phyloP scores from a whole-genome alignment of 35 echinoderm and acorn worm species.

The Apostichopus japonicus region DNA sequence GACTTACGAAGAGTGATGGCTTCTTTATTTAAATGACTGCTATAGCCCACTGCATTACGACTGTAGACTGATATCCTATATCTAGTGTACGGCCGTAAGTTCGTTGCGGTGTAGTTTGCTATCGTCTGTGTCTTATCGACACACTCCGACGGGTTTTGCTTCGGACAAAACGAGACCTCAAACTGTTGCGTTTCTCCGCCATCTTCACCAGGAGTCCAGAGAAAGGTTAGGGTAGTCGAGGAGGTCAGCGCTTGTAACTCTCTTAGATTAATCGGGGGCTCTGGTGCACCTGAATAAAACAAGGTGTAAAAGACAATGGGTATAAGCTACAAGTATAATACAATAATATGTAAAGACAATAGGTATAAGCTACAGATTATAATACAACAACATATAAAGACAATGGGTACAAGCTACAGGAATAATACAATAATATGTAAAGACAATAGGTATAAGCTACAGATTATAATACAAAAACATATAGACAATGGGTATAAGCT shows the following conservation, averaged over 20 bases:
- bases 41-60: slow-evolving; percentile 46
- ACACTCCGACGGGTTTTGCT: not conserved
- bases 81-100: slow-evolving; percentile 17
- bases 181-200: slow-evolving; percentile 40
- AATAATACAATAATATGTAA: too few relatives aligned
- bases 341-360: too few relatives aligned
- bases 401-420: not conserved
- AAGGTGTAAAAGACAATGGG: not conserved
- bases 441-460: too few relatives aligned
- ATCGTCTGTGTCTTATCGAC: not conserved
- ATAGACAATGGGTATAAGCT: not conserved
- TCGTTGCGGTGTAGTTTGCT: slow-evolving; percentile 11
- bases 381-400: too few relatives aligned
- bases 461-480: too few relatives aligned
- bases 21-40: not conserved
- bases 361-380: too few relatives aligned
- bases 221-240: slow-evolving; percentile 7
- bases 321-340: too few relatives aligned
- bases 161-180: slow-evolving; percentile 42
- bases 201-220: slow-evolving; percentile 51
- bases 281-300: slow-evolving; percentile 36
- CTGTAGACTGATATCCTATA: slow-evolving; percentile 35
- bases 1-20: slow-evolving; percentile 47
- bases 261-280: not conserved
- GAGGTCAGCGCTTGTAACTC: not conserved